These are phyloP conservation scores for Hydrophis major DNA, from an alignment of 2,797 vertebrate genomes.

Conservation along the genomic window DNA sequence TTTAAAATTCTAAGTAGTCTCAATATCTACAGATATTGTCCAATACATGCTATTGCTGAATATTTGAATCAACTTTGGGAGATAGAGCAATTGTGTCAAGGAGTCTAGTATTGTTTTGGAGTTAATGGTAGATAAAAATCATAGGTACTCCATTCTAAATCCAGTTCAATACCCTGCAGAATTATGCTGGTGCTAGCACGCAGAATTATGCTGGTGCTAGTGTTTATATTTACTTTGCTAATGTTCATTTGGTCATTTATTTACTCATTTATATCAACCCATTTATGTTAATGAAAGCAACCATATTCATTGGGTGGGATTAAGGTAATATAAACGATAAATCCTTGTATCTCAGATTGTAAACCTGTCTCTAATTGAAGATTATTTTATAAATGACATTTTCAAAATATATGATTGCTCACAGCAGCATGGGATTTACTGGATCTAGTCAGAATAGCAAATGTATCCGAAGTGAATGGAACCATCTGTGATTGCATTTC, in stretches of 20 bases:
- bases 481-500: fast-evolving
- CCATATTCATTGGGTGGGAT: not conserved
- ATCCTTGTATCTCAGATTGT: not conserved
- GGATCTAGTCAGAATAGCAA: not conserved
- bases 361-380: not conserved
- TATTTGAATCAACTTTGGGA: not conserved
- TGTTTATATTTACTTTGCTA: not conserved
- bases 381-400: not conserved
- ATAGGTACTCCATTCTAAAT: not conserved
- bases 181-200: not conserved
- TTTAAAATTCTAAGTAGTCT: not conserved
- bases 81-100: not conserved
- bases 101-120: not conserved
- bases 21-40: not conserved
- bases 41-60: not conserved
- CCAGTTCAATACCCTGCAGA: not conserved
- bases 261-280: not conserved
- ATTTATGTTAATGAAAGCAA: not conserved
- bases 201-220: not conserved
- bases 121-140: not conserved
- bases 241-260: not conserved
- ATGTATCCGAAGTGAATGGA: not conserved
- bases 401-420: not conserved
- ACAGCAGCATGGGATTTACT: not conserved
- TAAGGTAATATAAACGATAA: not conserved